These are phyloP conservation scores for Cataglyphis hispanica DNA, from an alignment of 1,140 invertebrate genomes.

Conservation along the genomic window DNA sequence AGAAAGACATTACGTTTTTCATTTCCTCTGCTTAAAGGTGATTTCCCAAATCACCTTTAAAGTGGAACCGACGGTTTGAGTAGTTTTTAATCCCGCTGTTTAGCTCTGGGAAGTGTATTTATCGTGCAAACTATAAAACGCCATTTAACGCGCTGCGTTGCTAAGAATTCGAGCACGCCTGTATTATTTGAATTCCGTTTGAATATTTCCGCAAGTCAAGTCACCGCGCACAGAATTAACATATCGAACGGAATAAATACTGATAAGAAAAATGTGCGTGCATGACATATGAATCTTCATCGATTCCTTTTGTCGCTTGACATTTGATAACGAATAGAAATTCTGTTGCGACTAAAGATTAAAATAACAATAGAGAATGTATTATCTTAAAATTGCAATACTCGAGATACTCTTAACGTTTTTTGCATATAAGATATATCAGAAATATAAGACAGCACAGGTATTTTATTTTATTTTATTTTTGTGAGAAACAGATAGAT, in stretches of 20 bases:
- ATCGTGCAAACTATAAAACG: conserved; percentile 42
- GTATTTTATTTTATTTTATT: too few relatives aligned
- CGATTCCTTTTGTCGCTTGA: background rate
- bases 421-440: conserved; percentile 8
- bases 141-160: background rate
- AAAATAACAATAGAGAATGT: background rate
- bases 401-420: background rate
- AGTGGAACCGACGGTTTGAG: conserved; percentile 56
- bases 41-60: conserved; percentile 69
- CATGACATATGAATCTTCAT: background rate
- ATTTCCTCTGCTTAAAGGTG: conserved; percentile 68
- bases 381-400: conserved; percentile 29
- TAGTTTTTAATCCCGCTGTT: conserved; percentile 57
- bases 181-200: conserved; percentile 51
- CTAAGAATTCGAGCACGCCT: background rate
- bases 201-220: conserved; percentile 17
- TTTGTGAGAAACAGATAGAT: conserved; percentile 8
- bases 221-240: conserved; percentile 5
- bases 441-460: conserved; percentile 12
- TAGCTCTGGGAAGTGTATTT: conserved; percentile 35
- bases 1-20: conserved; percentile 68
- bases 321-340: background rate
- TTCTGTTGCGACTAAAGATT: background rate
- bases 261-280: conserved; percentile 18
- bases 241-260: background rate